Conservation (phyloP, 2,797 vertebrate genomes). For the Acipenser oxyrinchus region DNA sequence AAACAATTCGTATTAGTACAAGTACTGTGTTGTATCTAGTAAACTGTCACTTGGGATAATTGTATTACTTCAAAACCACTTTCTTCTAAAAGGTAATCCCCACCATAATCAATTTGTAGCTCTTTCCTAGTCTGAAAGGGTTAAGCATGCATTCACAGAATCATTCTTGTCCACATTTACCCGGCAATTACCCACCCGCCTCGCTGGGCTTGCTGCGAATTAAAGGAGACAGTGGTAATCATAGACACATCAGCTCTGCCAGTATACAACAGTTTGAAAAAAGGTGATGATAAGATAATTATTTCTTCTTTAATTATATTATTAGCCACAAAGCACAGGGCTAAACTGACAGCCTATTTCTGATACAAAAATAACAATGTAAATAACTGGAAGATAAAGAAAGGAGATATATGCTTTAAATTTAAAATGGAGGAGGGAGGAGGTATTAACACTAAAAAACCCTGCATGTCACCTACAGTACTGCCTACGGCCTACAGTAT, state of each 20-base stretch:
- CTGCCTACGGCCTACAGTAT: too few species aligned
- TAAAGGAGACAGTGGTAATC: conserved; percentile 6
- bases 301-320: conserved; percentile 8
- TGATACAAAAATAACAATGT: not conserved
- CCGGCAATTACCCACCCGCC: conserved; percentile 5
- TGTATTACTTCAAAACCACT: too few species aligned
- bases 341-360: conserved; percentile 2
- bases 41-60: too few species aligned
- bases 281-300: conserved; percentile 12
- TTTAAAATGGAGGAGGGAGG: not conserved
- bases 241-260: conserved; percentile 6
- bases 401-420: not conserved
- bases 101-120: too few species aligned
- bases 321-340: conserved; percentile 4
- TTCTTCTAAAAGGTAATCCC: too few species aligned
- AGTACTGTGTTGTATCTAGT: too few species aligned
- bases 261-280: conserved; percentile 1
- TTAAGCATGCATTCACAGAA: not conserved
- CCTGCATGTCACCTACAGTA: too few species aligned
- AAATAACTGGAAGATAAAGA: conserved; percentile 1
- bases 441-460: too few species aligned
- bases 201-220: not conserved
- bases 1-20: too few species aligned
- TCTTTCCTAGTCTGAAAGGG: not conserved
- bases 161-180: not conserved